Conservation (phyloP, 1,140 invertebrate genomes). For the Musca vetustissima region DNA sequence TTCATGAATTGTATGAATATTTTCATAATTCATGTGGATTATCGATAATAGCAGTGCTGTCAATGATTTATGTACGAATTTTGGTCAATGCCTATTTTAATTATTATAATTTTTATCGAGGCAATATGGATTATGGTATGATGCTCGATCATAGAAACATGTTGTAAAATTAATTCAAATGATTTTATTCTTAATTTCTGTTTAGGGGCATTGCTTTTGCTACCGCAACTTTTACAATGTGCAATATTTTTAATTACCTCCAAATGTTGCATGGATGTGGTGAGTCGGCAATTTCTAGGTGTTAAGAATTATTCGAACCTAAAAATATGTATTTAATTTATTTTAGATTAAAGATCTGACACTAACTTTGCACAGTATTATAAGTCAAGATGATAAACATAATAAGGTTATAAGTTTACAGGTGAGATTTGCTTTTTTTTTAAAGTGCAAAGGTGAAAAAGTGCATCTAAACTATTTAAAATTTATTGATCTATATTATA, state of each 20-base stretch:
- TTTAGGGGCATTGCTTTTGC: too few relatives aligned
- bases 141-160: too few relatives aligned
- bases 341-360: conserved; percentile 36
- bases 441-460: too few relatives aligned
- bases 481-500: too few relatives aligned
- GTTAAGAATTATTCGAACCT: too few relatives aligned
- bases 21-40: conserved; percentile 36
- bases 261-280: conserved; percentile 41
- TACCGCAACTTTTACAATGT: conserved; percentile 44
- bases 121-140: conserved; percentile 23
- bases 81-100: conserved; percentile 16
- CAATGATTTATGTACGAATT: conserved; percentile 25
- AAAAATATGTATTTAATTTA: too few relatives aligned
- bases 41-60: conserved; percentile 38
- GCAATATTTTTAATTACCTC: conserved; percentile 40
- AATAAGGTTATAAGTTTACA: neutral
- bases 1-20: conserved; percentile 35
- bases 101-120: conserved; percentile 4
- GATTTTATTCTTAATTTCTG: too few relatives aligned
- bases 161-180: conserved; percentile 35
- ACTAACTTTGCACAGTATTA: conserved; percentile 35
- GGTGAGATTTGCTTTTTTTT: conserved; percentile 27
- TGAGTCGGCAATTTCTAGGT: too few relatives aligned
- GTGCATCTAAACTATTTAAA: too few relatives aligned
- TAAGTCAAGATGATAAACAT: neutral